Base-by-base conservation (phyloP, 2,888 invertebrate genomes). In the Pterobdella sp. region DNA sequence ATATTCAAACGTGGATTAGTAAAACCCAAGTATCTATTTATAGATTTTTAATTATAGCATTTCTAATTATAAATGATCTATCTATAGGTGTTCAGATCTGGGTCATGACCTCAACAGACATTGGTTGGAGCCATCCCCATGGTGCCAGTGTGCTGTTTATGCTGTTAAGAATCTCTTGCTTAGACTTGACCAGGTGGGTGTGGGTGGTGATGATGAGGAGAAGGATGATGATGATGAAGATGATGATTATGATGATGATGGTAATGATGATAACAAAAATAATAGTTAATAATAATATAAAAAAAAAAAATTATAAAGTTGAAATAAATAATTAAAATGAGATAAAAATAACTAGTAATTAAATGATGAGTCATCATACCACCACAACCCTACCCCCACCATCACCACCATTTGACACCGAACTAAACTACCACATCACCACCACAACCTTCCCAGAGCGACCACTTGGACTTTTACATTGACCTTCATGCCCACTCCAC, bases 401-500 rank as follows among this genome's bases (percentile, higher is more conserved):
- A 42, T 42, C 49, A 42, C 22, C 49, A 42, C 49, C 10, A 31
- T 71, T 22, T 22, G 7, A 52, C n/a, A 10, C 26, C 7, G 7
- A 82, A n/a, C n/a, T n/a, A n/a, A n/a, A n/a, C n/a, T n/a, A n/a
- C n/a, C n/a, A n/a, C n/a, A n/a, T n/a, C n/a, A n/a, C n/a, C n/a
- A n/a, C n/a, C n/a, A n/a, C n/a, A n/a, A n/a, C n/a, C n/a, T n/a
- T 86, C 84, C 78, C 82, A 87, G 84, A 87, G 87, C 76, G 82
- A 85, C 29, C 92, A 94, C 78, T 84, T 97, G 79, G 95, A 96
- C 84, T 93, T 95, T 82, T 91, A 94, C 75, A 88, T 98, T 73
- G 97, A 98, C 84, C 87, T 98, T 68, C 97, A 98, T 82, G 92
- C 93, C 7, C 94, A 97, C 82, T 89, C 92, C 22, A 94, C 91